These are phyloP conservation scores for Nesogale talazaci DNA, from an alignment of 2,113 vertebrate species.

Conservation along the genomic window DNA sequence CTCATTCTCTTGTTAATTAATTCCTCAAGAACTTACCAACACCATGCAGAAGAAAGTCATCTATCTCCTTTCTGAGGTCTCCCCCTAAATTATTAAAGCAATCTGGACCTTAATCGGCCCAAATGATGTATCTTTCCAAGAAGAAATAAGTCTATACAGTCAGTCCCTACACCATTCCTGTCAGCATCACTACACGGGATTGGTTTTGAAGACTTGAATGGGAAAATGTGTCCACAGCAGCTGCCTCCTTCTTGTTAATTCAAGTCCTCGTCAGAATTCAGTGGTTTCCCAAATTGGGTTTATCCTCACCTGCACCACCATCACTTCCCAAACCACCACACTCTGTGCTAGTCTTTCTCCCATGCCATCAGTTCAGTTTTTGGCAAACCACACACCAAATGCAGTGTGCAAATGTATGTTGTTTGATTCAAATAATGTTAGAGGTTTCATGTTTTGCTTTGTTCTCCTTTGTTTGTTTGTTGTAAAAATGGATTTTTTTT, in stretches of 20 bases:
- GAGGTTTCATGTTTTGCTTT: not conserved
- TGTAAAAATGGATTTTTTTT: not conserved
- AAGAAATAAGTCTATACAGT: not conserved
- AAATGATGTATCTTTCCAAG: not conserved
- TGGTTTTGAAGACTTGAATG: no score
- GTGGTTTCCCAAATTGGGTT: not conserved
- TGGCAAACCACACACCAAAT: not conserved
- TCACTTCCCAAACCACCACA: not conserved
- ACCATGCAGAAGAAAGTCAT: not conserved
- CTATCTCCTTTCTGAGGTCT: not conserved
- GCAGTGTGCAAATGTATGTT: not conserved
- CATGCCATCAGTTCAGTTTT: not conserved
- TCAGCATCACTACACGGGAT: not conserved
- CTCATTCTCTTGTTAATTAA: not conserved
- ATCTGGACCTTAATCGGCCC: not conserved
- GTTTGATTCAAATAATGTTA: not conserved
- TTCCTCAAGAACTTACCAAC: not conserved
- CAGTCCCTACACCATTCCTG: no score
- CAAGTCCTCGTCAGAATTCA: not conserved
- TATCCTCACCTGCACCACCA: not conserved
- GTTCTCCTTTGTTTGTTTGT: not conserved
- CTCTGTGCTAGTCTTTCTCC: not conserved
- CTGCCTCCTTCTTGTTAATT: not conserved
- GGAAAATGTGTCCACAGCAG: not conserved
- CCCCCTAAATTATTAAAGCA: not conserved